phyloP scores from a whole-genome alignment of 2,888 invertebrate genomes.

The Priocnemis perturbator region DNA sequence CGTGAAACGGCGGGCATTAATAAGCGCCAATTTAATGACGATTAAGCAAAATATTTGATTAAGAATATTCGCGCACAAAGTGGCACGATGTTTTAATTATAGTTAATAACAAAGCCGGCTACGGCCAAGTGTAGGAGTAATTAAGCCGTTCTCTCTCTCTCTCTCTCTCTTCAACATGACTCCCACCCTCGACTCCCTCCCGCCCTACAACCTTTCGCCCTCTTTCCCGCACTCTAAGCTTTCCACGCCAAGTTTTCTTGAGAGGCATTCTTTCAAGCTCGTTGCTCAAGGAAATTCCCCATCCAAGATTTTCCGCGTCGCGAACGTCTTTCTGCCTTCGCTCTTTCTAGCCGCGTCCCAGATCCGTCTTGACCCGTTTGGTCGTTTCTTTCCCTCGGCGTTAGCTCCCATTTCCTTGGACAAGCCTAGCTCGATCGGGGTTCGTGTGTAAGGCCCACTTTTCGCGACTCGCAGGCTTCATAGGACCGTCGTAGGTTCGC shows the following conservation, averaged over 20 bases:
- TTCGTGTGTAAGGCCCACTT: constrained; percentile 15
- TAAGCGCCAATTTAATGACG: too few relatives aligned
- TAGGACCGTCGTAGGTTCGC: too few relatives aligned
- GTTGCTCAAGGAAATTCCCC: constrained; percentile 37
- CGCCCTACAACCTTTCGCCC: background rate
- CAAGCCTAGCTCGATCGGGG: background rate
- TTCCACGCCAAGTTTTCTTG: background rate
- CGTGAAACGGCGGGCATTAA: too few relatives aligned
- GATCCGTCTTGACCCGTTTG: constrained; percentile 50
- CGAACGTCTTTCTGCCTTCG: constrained; percentile 9
- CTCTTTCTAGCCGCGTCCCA: constrained; percentile 21
- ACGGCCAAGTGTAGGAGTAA: constrained; percentile 29
- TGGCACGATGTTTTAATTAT: constrained; percentile 46
- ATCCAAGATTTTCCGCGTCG: constrained; percentile 21
- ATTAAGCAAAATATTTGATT: constrained; percentile 12
- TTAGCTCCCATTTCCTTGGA: constrained; percentile 28
- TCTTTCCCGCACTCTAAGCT: background rate
- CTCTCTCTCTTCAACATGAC: constrained; percentile 19
- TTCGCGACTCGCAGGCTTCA: too few relatives aligned
- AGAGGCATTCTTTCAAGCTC: constrained; percentile 8
- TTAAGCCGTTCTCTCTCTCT: constrained; percentile 29
- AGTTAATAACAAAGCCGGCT: constrained; percentile 38
- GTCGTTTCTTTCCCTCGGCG: background rate
- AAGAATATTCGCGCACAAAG: constrained; percentile 25
- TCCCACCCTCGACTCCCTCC: background rate